Percentiles rank a stretch among this genome's conserved stretches.
Evolutionary conservation across 2,888 invertebrate species (phyloP).

Genomic region (Nipponacmea schrenckii): DNA sequence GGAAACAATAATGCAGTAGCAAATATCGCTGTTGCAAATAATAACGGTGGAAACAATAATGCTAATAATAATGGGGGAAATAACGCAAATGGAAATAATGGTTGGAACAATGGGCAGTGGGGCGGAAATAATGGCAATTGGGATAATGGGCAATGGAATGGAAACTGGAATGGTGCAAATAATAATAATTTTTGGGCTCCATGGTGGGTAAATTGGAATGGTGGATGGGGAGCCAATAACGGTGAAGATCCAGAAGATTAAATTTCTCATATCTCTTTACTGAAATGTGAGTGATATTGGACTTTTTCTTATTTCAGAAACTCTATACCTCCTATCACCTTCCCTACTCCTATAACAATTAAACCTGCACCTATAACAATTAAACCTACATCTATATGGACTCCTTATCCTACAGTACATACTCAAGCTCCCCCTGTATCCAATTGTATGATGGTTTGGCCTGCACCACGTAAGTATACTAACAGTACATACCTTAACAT

Average conservation of each 20-base stretch:
- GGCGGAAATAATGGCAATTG: no score
- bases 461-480: background rate
- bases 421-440: background rate
- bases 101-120: no score
- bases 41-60: background rate
- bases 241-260: no score
- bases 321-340: background rate
- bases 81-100: background rate
- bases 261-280: no score
- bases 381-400: background rate
- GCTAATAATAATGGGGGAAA: background rate
- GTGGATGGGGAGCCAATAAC: no score
- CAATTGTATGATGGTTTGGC: background rate
- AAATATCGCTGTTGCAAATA: no score
- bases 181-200: background rate
- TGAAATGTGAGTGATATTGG: no score
- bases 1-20: no score
- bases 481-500: background rate
- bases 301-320: background rate
- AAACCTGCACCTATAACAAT: background rate
- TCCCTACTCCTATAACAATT: background rate
- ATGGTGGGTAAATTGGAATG: background rate
- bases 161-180: background rate
- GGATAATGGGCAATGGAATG: no score
- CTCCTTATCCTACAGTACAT: background rate